Base-by-base conservation (phyloP, 2,797 vertebrate genomes). In the Dermochelys coriacea region DNA sequence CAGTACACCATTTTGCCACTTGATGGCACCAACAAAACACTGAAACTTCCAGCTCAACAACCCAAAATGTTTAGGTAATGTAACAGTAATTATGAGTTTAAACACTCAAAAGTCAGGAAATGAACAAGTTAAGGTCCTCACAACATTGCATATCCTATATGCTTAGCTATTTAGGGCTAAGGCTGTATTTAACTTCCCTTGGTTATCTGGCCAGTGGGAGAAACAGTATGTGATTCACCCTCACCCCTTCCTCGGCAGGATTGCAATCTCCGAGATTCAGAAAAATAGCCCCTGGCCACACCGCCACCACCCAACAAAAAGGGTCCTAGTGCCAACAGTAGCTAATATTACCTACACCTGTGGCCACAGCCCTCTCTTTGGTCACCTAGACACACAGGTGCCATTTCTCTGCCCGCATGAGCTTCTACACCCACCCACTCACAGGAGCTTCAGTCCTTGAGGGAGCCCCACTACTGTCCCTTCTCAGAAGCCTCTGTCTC, bases 11-110 rank as follows among this genome's bases (percentile, higher is more conserved):
- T 85, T 94, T 57, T 61, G 75, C 97, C 98, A 98, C 97, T 85
- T 96, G 98, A 96, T 97, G 97, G 98, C 97, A 97, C 82, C 96
- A 97, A 95, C 82, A 86, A 97, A 95, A 87, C 80, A 12, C 68
- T 86, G 78, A 87, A 90, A 82, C 75, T n/a, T 14, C 64, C 47
- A 12, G 6, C 82, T 82, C 27, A 52, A 88, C n/a, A 31, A 14
- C 1, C 27, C 12, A 0, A 0, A 71, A 23, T 15, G 82, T 81
- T 85, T 77, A 34, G 15, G 23, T 59, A 52, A 82, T 1, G 2
- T 12, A 51, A 55, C 79, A 41, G 78, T 71, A 41, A 84, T 77
- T 49, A 37, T 3, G 82, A 78, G 78, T 1, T 4, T 37, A 86
- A 89, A 81, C 86, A 57, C 25, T 64, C 91, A 80, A 86, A 74